Conservation (phyloP, 1,140 invertebrate species). For the Saxidomus purpurata region DNA sequence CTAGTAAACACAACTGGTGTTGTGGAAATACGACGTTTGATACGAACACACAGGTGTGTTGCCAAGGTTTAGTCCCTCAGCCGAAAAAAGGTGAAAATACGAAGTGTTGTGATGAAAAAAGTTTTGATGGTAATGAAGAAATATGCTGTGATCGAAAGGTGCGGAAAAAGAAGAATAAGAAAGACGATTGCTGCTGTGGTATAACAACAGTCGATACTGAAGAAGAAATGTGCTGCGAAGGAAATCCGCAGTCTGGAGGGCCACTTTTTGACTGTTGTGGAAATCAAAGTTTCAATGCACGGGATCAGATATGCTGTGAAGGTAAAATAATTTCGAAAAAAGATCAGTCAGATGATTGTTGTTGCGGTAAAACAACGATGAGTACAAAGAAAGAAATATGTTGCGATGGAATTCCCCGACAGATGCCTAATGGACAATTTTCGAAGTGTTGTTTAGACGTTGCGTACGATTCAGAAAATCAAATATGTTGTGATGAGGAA, state of each 20-base stretch:
- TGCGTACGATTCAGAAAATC: constrained; percentile 5
- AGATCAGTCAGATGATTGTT: constrained; percentile 53
- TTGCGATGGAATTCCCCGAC: constrained; percentile 47
- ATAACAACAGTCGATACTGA: constrained; percentile 51
- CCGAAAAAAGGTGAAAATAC: constrained; percentile 49
- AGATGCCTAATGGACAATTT: not conserved
- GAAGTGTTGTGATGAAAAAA: constrained; percentile 47
- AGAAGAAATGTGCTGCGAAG: constrained; percentile 58
- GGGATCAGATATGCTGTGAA: constrained; percentile 43
- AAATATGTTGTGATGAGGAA: constrained; percentile 16
- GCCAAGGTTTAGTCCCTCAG: constrained; percentile 52
- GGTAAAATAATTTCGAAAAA: constrained; percentile 38
- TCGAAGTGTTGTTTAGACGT: constrained; percentile 21
- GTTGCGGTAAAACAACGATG: constrained; percentile 63
- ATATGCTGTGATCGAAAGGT: constrained; percentile 54
- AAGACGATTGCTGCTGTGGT: constrained; percentile 62
- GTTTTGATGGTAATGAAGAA: constrained; percentile 14
- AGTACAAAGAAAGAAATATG: constrained; percentile 50
- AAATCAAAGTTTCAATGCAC: constrained; percentile 44
- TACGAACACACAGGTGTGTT: constrained; percentile 59
- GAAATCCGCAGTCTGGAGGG: constrained; percentile 53
- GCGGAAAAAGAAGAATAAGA: not conserved
- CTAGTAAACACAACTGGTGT: constrained; percentile 59
- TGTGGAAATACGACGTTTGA: constrained; percentile 64
- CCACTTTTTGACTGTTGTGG: constrained; percentile 54